Evolutionary conservation across 2,888 invertebrate genomes (phyloP).

Genomic region (Germaria angustata): DNA sequence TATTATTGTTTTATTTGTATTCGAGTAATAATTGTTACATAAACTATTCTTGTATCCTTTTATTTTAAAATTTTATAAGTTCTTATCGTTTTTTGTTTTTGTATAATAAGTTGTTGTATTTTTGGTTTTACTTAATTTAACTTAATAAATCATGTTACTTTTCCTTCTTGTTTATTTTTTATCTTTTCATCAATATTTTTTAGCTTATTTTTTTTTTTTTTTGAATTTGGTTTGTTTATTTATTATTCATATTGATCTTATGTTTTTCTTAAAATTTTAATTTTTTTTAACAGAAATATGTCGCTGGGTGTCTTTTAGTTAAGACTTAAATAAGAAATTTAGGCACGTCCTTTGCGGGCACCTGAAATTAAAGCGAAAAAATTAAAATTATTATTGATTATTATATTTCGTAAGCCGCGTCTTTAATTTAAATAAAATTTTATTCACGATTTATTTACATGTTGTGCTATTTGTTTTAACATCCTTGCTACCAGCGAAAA

Average conservation of each 20-base stretch:
- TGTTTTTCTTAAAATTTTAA: constrained; percentile 31
- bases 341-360: constrained; percentile 79
- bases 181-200: constrained; percentile 43
- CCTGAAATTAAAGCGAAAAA: constrained; percentile 70
- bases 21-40: constrained; percentile 58
- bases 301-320: constrained; percentile 71
- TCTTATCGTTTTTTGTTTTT: constrained; percentile 35
- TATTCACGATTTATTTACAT: too few species aligned
- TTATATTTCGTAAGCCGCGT: too few species aligned
- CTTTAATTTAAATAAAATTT: too few species aligned
- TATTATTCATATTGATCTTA: constrained; percentile 51
- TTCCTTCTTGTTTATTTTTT: constrained; percentile 31
- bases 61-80: constrained; percentile 32
- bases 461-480: too few species aligned
- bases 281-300: constrained; percentile 70
- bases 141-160: constrained; percentile 44
- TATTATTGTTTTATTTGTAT: background rate
- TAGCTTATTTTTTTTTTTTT: constrained; percentile 60
- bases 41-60: constrained; percentile 46
- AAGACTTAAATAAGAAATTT: constrained; percentile 71
- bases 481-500: too few species aligned
- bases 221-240: constrained; percentile 48
- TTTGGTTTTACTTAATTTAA: constrained; percentile 49
- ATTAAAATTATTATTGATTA: background rate
- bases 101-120: constrained; percentile 39